A percentile compares a stretch with the other conserved stretches of the same genome.
These are phyloP conservation scores for Plumapathes pennacea DNA, from an alignment of 92 coral and sea anemone species.

Conservation along the genomic window DNA sequence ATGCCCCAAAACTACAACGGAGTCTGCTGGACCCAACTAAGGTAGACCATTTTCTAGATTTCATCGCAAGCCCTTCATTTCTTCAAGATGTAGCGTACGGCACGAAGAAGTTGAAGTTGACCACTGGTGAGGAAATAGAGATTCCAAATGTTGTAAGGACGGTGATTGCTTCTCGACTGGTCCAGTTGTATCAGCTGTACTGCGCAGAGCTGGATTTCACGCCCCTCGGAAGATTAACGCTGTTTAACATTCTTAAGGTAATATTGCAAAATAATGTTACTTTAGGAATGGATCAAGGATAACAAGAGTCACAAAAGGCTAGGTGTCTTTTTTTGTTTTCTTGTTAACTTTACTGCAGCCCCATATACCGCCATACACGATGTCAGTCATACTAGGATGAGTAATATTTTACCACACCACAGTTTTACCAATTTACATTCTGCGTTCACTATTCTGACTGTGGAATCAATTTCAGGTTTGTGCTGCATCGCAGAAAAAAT, in stretches of 20 bases:
- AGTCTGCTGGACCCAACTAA: constrained; percentile 20
- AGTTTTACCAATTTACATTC: too few relatives aligned
- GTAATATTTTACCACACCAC: too few relatives aligned
- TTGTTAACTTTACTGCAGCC: neutral
- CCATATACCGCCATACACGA: neutral
- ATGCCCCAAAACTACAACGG: constrained; percentile 6
- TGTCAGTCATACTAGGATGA: too few relatives aligned
- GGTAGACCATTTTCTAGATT: constrained; percentile 52
- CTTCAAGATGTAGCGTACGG: constrained; percentile 47
- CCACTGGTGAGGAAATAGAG: constrained; percentile 22
- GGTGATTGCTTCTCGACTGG: constrained; percentile 26
- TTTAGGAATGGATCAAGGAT: too few relatives aligned
- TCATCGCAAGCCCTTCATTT: constrained; percentile 39
- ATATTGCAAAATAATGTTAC: too few relatives aligned
- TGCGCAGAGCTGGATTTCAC: constrained; percentile 22
- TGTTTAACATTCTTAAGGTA: constrained; percentile 43
- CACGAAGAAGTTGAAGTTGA: constrained; percentile 27
- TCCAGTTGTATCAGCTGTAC: constrained; percentile 29
- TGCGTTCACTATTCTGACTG: too few relatives aligned
- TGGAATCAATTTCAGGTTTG: too few relatives aligned
- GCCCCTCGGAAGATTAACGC: constrained; percentile 42
- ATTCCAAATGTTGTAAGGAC: constrained; percentile 42
- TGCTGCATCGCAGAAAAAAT: too few relatives aligned
- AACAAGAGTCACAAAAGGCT: neutral
- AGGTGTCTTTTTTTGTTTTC: neutral